Base-by-base conservation (phyloP, 30 jellyfish, hydroid and myxozoan genomes). In the Chironex yamaguchii region DNA sequence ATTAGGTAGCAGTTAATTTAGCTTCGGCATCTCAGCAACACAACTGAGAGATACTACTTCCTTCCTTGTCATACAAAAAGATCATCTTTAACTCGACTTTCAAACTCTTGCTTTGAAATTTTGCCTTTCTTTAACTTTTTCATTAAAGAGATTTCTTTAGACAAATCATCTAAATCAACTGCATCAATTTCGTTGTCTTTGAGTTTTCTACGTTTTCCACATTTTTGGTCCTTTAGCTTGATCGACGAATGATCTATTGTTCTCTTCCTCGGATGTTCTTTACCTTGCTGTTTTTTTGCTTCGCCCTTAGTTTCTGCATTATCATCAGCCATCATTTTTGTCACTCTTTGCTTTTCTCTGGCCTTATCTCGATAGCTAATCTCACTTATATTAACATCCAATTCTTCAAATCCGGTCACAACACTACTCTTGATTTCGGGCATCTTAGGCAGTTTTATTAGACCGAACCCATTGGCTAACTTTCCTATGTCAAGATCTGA, bases 391-490 rank as follows among this genome's bases (percentile, higher is more conserved):
- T 89, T 86, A 25, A 88, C 49, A 28, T 86, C 94, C 32, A 87
- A 42, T 3, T 89, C 63, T 27, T 49, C 49, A 76, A 91, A 90
- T 2, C 87, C 92, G 29, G 26, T 80, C 11, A 84, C 17, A 36
- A 84, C 89, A 36, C 52, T 81, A 4, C 84, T 85, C 48, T 72
- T 79, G 49, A 96, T 20, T 87, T 96, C 99, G 1, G 99, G 99
- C 99, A 96, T 96, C 52, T 91, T 90, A 6, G 99, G 99, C 51
- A 96, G 71, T 11, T 86, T 96, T 52, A 96, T 79, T 54, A 96
- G 64, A 21, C 99, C 99, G 68, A 90, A 96, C 0, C 96, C 97
- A 52, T 36, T 49, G 26, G 96, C 99, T 14, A 96, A 88, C 82
- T 82, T 87, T 11, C 89, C 93, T 24, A 96, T 30, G 71, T 96